A percentile compares a stretch with the other conserved stretches of the same genome.
These are phyloP conservation scores for Battus philenor DNA, from an alignment of 1,140 invertebrate species.

Conservation along the genomic window DNA sequence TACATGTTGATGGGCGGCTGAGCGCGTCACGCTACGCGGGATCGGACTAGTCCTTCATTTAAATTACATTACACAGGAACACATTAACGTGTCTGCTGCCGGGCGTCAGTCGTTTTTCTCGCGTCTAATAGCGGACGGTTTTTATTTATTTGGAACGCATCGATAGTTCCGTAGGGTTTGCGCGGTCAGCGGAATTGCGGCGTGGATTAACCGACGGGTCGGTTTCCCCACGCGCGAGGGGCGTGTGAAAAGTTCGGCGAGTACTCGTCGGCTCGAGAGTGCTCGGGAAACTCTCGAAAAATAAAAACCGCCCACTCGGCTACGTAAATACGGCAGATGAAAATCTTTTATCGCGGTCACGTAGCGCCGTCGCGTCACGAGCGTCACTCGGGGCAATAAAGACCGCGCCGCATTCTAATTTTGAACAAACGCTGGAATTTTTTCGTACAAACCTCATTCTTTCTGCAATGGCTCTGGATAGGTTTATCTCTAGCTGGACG, in stretches of 20 bases:
- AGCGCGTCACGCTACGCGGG: conserved; percentile 67
- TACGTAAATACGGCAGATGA: conserved; percentile 74
- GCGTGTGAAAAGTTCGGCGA: conserved; percentile 71
- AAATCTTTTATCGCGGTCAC: conserved; percentile 75
- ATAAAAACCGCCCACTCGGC: conserved; percentile 73
- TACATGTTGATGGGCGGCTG: conserved; percentile 69
- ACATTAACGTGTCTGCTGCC: conserved; percentile 30
- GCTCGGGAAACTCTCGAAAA: conserved; percentile 60
- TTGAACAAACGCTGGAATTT: conserved; percentile 68
- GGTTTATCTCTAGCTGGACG: conserved; percentile 43
- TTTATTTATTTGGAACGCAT: conserved; percentile 41
- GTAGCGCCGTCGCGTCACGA: conserved; percentile 71
- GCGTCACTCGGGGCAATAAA: conserved; percentile 70
- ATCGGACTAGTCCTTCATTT: conserved; percentile 70
- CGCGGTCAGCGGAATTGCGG: conserved; percentile 40
- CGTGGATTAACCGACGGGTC: conserved; percentile 21
- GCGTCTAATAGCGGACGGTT: conserved; percentile 31
- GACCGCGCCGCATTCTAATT: conserved; percentile 71
- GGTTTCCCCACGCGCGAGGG: conserved; percentile 48
- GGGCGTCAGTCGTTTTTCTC: conserved; percentile 2
- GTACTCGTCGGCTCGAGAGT: conserved; percentile 36
- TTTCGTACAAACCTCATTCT: conserved; percentile 50
- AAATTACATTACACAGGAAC: conserved; percentile 62
- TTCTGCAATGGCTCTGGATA: conserved; percentile 43
- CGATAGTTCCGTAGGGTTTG: conserved; percentile 33